Conservation (phyloP, 2,797 vertebrate genomes). For the Anas flavirostris region DNA sequence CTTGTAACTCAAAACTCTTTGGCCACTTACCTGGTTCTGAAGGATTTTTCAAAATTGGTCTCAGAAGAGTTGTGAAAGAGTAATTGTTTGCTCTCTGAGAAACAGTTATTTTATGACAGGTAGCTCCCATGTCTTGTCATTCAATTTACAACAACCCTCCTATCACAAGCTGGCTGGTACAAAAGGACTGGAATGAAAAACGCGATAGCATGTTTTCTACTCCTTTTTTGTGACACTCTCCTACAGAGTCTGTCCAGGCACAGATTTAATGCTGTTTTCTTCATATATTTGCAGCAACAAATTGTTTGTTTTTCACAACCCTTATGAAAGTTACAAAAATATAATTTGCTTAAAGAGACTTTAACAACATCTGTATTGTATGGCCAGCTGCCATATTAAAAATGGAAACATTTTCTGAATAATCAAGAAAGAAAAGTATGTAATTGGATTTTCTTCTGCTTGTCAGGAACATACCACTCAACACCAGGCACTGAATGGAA, state of each 20-base stretch:
- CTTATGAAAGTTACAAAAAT: not conserved
- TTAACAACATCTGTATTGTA: not conserved
- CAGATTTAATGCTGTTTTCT: constrained; percentile 5
- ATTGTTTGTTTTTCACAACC: constrained; percentile 21
- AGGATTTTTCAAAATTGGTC: not conserved
- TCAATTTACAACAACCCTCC: not conserved
- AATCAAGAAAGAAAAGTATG: not conserved
- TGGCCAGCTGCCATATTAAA: not conserved
- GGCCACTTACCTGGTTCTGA: not conserved
- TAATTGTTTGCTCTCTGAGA: not conserved
- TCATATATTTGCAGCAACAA: not conserved
- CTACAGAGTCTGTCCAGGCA: not conserved
- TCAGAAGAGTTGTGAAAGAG: not conserved
- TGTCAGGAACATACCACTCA: constrained; percentile 31
- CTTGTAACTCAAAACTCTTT: not conserved
- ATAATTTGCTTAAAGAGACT: not conserved
- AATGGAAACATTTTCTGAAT: constrained; percentile 13
- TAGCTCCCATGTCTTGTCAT: not conserved
- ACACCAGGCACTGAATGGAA: not conserved
- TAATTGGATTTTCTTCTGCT: constrained; percentile 26
- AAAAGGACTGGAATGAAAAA: not conserved
- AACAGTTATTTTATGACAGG: not conserved
- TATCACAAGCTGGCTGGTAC: not conserved
- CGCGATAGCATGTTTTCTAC: not conserved
- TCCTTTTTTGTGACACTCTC: not conserved